phyloP scores from a whole-genome alignment of 1,140 invertebrate species.

The Neodiprion pinetum region DNA sequence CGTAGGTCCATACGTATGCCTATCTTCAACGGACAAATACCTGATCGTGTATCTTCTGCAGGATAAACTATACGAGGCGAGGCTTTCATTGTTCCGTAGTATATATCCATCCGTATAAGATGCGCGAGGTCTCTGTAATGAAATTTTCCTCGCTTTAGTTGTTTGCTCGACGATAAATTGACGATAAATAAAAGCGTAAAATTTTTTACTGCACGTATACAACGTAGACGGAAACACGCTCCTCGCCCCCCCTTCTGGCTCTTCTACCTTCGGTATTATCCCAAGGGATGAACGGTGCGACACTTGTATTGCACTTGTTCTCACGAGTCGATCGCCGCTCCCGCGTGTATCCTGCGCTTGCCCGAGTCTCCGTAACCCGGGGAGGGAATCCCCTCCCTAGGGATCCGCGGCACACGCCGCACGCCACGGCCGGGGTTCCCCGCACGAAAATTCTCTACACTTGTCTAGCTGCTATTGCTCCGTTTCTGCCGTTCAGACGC shows the following conservation, averaged over 20 bases:
- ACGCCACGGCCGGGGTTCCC: slow-evolving; percentile 10
- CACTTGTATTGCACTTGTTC: slow-evolving; percentile 57
- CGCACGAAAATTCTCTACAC: slow-evolving; percentile 12
- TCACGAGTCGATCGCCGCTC: neutral
- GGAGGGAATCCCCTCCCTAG: neutral
- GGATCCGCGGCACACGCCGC: slow-evolving; percentile 28
- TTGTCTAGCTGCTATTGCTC: neutral
- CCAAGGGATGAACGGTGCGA: slow-evolving; percentile 44
- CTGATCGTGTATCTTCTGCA: too few species aligned
- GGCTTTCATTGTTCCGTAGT: too few species aligned
- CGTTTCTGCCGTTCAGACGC: slow-evolving; percentile 23
- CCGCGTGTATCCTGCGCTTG: neutral
- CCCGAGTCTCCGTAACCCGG: neutral
- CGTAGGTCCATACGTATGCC: too few species aligned
- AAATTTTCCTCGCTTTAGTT: too few species aligned
- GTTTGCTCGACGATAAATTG: too few species aligned
- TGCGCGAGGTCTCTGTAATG: too few species aligned
- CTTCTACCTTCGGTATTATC: neutral
- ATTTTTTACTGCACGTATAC: neutral
- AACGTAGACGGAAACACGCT: neutral
- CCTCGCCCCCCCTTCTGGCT: neutral
- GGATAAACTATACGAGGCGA: too few species aligned
- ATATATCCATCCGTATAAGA: too few species aligned
- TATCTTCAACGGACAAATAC: too few species aligned
- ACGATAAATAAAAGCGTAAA: too few species aligned